phyloP scores from a whole-genome alignment of 1,140 invertebrate genomes.

The Dendroctonus ponderosae region DNA sequence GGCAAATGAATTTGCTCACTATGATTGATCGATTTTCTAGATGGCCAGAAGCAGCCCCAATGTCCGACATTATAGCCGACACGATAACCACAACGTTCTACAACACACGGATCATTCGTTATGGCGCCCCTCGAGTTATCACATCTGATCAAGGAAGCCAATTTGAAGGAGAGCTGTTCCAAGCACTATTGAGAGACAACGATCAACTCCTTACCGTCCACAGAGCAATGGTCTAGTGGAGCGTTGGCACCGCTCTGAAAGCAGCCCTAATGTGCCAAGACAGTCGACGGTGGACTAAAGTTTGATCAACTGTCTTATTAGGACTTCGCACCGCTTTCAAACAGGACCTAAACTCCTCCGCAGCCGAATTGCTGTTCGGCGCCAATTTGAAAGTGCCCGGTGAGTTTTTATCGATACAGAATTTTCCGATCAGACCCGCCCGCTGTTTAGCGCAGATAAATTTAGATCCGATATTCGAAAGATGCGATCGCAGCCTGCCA shows the following conservation, averaged over 20 bases:
- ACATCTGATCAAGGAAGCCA: conserved; percentile 47
- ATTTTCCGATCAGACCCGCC: conserved; percentile 43
- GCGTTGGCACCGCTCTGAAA: conserved; percentile 51
- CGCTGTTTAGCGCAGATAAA: conserved; percentile 44
- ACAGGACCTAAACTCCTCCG: background rate
- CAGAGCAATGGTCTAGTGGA: conserved; percentile 46
- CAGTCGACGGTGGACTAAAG: conserved; percentile 43
- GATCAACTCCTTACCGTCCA: conserved; percentile 49
- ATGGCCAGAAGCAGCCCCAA: background rate
- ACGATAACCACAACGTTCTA: conserved; percentile 24
- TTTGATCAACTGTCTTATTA: conserved; percentile 49
- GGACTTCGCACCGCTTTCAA: conserved; percentile 38
- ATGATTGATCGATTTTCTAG: background rate
- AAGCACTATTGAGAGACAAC: conserved; percentile 27
- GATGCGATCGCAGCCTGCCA: too few species aligned
- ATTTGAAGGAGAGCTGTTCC: conserved; percentile 38
- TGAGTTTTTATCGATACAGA: background rate
- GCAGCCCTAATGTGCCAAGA: conserved; percentile 42
- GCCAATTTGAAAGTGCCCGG: background rate
- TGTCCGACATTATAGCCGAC: background rate
- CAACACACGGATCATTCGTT: conserved; percentile 41
- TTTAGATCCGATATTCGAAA: conserved; percentile 32
- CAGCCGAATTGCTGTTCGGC: background rate
- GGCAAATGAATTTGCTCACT: background rate
- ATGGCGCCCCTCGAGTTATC: conserved; percentile 42